phyloP scores from a whole-genome alignment of 2,113 vertebrate species.

The Pollimyrus isidori region DNA sequence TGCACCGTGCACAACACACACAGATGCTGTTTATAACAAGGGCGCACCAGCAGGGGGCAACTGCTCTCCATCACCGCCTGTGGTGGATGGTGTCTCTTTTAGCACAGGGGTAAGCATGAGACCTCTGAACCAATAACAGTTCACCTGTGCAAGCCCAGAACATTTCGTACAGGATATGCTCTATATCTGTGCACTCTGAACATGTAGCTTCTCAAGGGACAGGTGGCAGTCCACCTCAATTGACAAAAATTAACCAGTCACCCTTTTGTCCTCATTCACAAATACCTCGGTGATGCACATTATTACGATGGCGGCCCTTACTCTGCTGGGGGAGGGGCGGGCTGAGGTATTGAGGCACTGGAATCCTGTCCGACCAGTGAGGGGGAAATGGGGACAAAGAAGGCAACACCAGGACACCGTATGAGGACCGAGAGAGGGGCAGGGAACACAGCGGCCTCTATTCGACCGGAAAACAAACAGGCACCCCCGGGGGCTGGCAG shows the following conservation, averaged over 20 bases:
- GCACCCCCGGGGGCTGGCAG: background rate
- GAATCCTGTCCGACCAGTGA: background rate
- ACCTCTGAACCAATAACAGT: background rate
- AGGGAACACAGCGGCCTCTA: background rate
- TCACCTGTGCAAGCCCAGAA: background rate
- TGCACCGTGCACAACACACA: background rate
- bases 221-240: background rate
- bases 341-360: background rate
- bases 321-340: background rate
- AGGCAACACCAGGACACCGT: background rate
- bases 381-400: background rate
- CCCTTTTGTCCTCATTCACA: slow-evolving; percentile 1
- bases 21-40: background rate
- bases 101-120: background rate
- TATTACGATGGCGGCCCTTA: background rate
- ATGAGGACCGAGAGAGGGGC: background rate
- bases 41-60: background rate
- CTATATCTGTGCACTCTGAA: background rate
- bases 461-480: background rate
- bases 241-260: background rate
- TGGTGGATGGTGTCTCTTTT: background rate
- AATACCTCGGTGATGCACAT: background rate
- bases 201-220: background rate
- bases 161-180: background rate
- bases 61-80: background rate